Percentiles rank a stretch among this genome's conserved stretches.
phyloP scores from a whole-genome alignment of 92 coral and sea anemone species.

The Virgularia gustaviana region DNA sequence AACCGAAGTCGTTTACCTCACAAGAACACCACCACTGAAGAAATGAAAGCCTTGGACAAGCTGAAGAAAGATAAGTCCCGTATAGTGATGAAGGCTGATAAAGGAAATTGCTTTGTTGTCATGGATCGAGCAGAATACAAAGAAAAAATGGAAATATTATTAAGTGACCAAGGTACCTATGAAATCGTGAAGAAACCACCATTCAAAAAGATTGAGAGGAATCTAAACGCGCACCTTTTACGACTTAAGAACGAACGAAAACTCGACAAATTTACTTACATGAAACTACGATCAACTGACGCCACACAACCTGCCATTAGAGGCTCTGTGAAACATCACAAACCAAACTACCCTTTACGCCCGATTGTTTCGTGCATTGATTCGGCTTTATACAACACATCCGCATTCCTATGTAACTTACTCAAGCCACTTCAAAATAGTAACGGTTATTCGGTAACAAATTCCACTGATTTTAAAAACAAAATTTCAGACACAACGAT shows the following conservation, averaged over 20 bases:
- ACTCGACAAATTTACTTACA: conserved; percentile 46
- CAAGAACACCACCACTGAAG: conserved; percentile 24
- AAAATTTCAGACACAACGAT: conserved; percentile 18
- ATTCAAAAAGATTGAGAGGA: conserved; percentile 31
- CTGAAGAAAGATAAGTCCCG: not conserved
- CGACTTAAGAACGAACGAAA: conserved; percentile 27
- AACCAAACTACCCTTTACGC: conserved; percentile 30
- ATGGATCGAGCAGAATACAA: too few relatives aligned
- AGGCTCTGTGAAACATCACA: conserved; percentile 47
- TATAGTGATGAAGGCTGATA: not conserved
- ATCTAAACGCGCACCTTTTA: conserved; percentile 28
- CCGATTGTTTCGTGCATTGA: conserved; percentile 48
- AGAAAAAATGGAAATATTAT: conserved; percentile 42
- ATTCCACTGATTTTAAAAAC: conserved; percentile 24
- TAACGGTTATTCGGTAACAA: conserved; percentile 29
- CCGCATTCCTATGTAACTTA: conserved; percentile 26
- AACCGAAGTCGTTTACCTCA: conserved; percentile 6
- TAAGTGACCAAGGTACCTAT: conserved; percentile 31
- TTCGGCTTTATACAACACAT: conserved; percentile 37
- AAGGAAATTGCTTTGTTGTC: conserved; percentile 39
- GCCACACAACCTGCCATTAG: conserved; percentile 20
- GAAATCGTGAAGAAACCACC: conserved; percentile 22
- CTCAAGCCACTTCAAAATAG: conserved; percentile 26
- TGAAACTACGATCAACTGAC: conserved; percentile 44
- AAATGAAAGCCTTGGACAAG: conserved; percentile 20